Base-by-base conservation (phyloP, 2,113 vertebrate genomes). In the Scomber scombrus region DNA sequence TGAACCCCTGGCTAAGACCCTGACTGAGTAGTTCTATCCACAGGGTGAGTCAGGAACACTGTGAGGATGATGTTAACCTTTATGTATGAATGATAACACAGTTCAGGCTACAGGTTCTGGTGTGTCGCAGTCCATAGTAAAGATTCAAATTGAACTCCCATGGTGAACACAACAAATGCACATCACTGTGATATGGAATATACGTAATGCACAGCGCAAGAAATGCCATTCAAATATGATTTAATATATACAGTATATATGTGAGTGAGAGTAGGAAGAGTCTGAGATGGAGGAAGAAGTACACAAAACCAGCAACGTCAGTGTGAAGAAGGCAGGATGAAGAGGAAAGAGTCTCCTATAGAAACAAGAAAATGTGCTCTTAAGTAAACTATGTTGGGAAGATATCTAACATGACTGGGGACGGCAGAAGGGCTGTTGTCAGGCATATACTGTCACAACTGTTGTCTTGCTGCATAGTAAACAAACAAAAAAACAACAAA, bases 201-300 rank as follows among this genome's bases (percentile, higher is more conserved):
- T 29, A 43, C 43, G 31, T 63, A 61, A 56, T 71, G 50, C 51
- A 26, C 52, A 57, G 54, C 7, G 40, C 47, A 43, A 26, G 7
- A 54, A 3, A 43, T 74, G 49, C 31, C 26, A 45, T 29, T 74
- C 58, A 62, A 63, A 58, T 51, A 58, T 43, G 11, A 50, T 75
- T 31, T 75, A 66, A 66, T 75, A 56, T 56, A 56, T 52, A 51
- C 63, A 43, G 16, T 23, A 58, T 52, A 62, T 54, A 63, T 63
- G 50, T 64, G 23, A 54, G 19, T 12, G 26, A 61, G 46, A 40
- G 29, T 5, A 62, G 29, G 55, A 2, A 6, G 50, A 21, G n/a
- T 54, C 45, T 16, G 26, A 31, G 13, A 3, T 19, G 64, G 54
- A 57, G 21, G 68, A 5, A 47, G 68, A 47, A 14, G 13, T 29